Evolutionary conservation across 2,797 vertebrate genomes (phyloP).

Genomic region (Orientallactaga sibirica): DNA sequence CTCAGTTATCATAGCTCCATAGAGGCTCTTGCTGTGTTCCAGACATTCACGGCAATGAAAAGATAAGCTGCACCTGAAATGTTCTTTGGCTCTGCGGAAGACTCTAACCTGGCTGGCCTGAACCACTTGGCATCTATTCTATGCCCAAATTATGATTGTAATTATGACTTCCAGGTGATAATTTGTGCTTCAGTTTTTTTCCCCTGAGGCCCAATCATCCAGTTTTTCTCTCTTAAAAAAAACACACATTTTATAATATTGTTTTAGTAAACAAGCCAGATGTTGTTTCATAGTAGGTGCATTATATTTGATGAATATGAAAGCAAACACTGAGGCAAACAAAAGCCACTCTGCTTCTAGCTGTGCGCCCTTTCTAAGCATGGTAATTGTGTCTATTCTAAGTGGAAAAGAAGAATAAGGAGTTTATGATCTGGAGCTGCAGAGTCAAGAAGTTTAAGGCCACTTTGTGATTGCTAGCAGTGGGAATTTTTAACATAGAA

Average conservation of each 20-base stretch:
- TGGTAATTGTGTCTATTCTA: constrained; percentile 6
- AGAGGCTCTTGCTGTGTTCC: constrained; percentile 38
- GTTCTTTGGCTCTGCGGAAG: background rate
- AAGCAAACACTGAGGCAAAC: constrained; percentile 51
- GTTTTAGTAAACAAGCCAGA: constrained; percentile 68
- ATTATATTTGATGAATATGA: background rate
- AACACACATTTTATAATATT: background rate
- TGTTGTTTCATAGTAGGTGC: constrained; percentile 41
- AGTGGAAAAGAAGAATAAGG: background rate
- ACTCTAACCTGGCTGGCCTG: constrained; percentile 2
- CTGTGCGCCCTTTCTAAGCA: background rate
- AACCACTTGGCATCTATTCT: constrained; percentile 45
- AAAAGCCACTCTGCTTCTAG: background rate
- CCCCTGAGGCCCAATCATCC: constrained; percentile 1
- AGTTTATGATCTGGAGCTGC: background rate
- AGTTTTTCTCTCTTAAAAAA: constrained; percentile 7
- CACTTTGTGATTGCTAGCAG: background rate
- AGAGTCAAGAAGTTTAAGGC: background rate
- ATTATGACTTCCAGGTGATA: constrained; percentile 56
- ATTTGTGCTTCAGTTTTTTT: constrained; percentile 61
- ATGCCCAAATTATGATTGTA: constrained; percentile 37
- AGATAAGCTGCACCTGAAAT: background rate
- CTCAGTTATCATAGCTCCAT: background rate
- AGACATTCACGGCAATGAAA: background rate
- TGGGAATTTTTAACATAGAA: background rate